Conservation (phyloP, 2,888 invertebrate species). For the Drosophila histrio region DNA sequence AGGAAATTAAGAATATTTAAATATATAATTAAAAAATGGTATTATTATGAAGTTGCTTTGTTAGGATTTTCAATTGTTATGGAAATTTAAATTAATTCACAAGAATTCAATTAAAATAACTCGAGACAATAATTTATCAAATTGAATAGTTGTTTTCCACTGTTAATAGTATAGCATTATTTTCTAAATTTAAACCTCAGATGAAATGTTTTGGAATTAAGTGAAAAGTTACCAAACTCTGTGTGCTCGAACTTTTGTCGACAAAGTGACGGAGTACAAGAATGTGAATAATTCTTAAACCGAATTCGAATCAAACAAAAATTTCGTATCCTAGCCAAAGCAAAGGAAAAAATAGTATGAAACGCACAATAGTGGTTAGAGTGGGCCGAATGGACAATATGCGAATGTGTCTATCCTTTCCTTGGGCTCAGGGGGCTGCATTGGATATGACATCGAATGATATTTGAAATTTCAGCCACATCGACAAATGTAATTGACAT, state of each 20-base stretch:
- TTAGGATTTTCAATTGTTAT: too few species aligned
- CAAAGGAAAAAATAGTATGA: constrained; percentile 31
- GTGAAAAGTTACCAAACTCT: constrained; percentile 32
- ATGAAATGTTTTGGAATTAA: constrained; percentile 17
- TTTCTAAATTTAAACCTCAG: background rate
- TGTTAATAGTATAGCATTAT: background rate
- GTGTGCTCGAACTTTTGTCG: constrained; percentile 37
- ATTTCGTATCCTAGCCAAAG: too few species aligned
- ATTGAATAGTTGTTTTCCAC: background rate
- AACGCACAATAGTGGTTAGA: constrained; percentile 33
- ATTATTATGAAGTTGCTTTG: background rate
- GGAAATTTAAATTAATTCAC: background rate
- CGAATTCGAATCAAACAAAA: too few species aligned
- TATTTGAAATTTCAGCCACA: constrained; percentile 67
- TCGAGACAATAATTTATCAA: background rate
- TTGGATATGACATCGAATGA: constrained; percentile 38
- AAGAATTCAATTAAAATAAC: background rate
- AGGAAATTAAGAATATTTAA: background rate
- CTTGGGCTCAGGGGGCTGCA: background rate
- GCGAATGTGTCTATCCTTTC: constrained; percentile 28
- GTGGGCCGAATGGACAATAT: constrained; percentile 14
- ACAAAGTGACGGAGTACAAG: constrained; percentile 11
- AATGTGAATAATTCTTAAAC: constrained; percentile 21
- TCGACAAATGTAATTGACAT: constrained; percentile 79
- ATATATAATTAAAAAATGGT: too few species aligned